These are phyloP conservation scores for Magallana angulata DNA, from an alignment of 1,140 invertebrate genomes.

Conservation along the genomic window DNA sequence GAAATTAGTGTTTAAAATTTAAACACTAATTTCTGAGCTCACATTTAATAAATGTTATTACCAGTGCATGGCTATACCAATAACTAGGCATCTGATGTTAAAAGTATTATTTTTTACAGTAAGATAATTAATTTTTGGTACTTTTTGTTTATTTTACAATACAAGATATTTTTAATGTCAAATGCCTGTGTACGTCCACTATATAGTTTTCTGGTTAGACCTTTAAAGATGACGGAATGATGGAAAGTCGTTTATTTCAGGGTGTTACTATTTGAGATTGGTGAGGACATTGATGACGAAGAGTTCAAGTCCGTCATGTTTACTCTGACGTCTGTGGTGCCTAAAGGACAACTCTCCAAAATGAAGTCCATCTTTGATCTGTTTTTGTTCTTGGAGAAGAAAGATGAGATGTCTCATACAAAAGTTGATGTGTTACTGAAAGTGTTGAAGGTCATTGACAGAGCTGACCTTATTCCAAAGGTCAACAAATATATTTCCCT, in stretches of 20 bases:
- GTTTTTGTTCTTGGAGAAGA: slow-evolving; percentile 45
- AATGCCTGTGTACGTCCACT: too few species aligned
- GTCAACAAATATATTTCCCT: slow-evolving; percentile 39
- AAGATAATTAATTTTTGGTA: too few species aligned
- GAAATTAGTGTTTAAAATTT: too few species aligned
- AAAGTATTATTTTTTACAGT: too few species aligned
- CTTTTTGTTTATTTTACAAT: too few species aligned
- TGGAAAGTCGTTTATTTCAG: slow-evolving; percentile 14
- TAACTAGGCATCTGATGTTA: too few species aligned
- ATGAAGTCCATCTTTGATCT: slow-evolving; percentile 51
- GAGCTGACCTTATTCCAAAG: slow-evolving; percentile 45
- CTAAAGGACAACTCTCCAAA: slow-evolving; percentile 43
- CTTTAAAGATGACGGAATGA: not conserved
- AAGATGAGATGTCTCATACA: slow-evolving; percentile 40
- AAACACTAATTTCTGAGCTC: too few species aligned
- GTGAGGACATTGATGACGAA: slow-evolving; percentile 49
- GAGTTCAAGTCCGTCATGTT: slow-evolving; percentile 48
- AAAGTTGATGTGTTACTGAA: slow-evolving; percentile 45
- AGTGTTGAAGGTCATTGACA: slow-evolving; percentile 47
- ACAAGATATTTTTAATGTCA: too few species aligned
- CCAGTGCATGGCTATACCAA: too few species aligned
- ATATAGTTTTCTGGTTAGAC: too few species aligned
- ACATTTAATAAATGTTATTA: too few species aligned
- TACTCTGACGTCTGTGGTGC: slow-evolving; percentile 39
- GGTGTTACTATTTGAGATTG: slow-evolving; percentile 52